Conservation (phyloP, 2,888 invertebrate genomes). For the Emmelina monodactyla region DNA sequence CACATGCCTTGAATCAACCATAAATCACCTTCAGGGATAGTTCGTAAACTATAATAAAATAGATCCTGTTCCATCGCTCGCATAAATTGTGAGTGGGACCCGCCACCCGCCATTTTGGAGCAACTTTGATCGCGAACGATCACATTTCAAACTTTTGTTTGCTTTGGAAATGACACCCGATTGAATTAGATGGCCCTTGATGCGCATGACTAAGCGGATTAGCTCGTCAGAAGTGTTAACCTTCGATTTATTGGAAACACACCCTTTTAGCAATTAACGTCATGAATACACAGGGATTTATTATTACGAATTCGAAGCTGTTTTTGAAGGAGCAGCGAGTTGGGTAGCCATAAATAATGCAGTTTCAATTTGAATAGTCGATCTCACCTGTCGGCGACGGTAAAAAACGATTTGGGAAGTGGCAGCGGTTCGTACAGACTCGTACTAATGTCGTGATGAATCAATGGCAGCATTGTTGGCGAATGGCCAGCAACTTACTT, state of each 20-base stretch:
- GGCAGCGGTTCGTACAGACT: neutral
- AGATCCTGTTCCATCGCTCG: neutral
- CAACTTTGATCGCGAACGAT: neutral
- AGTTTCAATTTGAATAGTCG: neutral
- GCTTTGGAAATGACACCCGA: slow-evolving; percentile 1
- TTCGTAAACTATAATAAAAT: neutral
- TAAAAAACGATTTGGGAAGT: neutral
- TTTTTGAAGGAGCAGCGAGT: too few species aligned
- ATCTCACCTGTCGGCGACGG: neutral
- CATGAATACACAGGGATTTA: too few species aligned
- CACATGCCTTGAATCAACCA: neutral
- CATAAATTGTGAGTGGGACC: neutral
- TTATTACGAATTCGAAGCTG: too few species aligned
- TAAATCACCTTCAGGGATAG: neutral
- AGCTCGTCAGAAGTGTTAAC: neutral
- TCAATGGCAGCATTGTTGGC: neutral
- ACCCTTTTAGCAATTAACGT: too few species aligned
- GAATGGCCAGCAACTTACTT: neutral
- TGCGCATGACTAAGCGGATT: neutral
- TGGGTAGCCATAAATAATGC: neutral
- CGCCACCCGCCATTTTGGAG: neutral
- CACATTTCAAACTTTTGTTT: neutral
- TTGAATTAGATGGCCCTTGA: neutral
- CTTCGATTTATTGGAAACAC: neutral
- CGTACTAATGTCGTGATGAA: neutral